These are phyloP conservation scores for human DNA, from an alignment of 2,113 vertebrate genomes.

Conservation along the genomic window DNA sequence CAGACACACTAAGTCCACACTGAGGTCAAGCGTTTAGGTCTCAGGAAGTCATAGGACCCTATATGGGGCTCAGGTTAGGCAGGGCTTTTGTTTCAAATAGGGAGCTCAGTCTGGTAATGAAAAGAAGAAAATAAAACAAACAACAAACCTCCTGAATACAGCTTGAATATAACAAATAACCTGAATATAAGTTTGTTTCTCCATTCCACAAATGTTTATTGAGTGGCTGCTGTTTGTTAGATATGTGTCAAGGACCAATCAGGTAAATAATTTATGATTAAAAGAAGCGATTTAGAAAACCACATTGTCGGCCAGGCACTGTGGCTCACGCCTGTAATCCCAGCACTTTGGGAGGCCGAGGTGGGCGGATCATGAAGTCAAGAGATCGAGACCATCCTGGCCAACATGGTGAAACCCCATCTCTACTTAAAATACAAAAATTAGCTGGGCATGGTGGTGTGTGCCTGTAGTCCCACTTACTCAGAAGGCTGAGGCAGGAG, in stretches of 20 bases:
- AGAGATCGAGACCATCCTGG: too few relatives aligned
- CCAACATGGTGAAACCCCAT: too few relatives aligned
- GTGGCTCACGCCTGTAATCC: too few relatives aligned
- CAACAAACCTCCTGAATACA: not conserved
- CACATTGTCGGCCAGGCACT: not conserved
- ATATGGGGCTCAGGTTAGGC: not conserved
- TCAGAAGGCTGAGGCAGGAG: too few relatives aligned
- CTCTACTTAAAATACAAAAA: too few relatives aligned
- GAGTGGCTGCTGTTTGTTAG: not conserved
- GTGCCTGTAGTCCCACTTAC: too few relatives aligned
- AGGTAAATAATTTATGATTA: slow-evolving; percentile 3
- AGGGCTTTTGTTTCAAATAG: not conserved
- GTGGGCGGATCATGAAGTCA: too few relatives aligned
- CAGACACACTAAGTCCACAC: not conserved
- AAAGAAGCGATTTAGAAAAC: slow-evolving; percentile 12
- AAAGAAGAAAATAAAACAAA: not conserved
- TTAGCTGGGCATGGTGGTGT: too few relatives aligned
- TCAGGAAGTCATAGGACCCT: not conserved
- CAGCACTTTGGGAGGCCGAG: too few relatives aligned
- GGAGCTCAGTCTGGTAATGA: not conserved
- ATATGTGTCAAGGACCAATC: not conserved
- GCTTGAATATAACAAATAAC: not conserved
- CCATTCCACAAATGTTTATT: not conserved
- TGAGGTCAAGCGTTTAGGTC: not conserved
- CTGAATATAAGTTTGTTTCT: not conserved